Base-by-base conservation (phyloP, 2,113 vertebrate genomes). In the Hyperopisus bebe region DNA sequence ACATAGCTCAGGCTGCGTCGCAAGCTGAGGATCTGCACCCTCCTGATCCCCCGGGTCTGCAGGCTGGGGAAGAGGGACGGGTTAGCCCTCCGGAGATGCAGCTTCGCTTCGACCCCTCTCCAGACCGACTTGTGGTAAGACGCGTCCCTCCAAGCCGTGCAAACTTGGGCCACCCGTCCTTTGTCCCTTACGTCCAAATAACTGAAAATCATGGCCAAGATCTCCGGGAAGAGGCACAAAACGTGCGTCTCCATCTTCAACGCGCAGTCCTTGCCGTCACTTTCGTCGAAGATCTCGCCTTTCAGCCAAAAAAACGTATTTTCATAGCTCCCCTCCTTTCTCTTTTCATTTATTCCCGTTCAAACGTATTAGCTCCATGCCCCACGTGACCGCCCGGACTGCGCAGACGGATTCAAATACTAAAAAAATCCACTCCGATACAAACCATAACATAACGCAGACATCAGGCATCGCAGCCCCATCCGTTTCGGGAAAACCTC, bases 121-220 rank as follows among this genome's bases (percentile, higher is more conserved):
- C 98, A 99, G 91, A 99, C 98, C 0, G 98, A 98, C 95, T 98
- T 99, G 96, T 99, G 98, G 95, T 99, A 98, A 93, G 98, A 98
- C 93, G 98, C 97, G 96, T 98, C 98, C 90, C 98, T 97, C 98
- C 98, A 98, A 94, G 98, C 97, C 93, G 96, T 94, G 95, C 98
- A 98, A 96, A 98, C 98, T 97, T 98, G 97, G 91, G 98, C 98
- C 90, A 97, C 98, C 91, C 98, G 97, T 88, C 98, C 98, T 97
- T 99, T 99, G 97, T 99, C 98, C 94, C 98, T 97, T 55, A 98
- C 98, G 92, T 99, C 98, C 96, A 99, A 95, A 95, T 98, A 99
- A 92, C 98, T 97, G 96, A 99, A 99, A 95, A 99, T 99, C 96
- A 99, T 99, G 93, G 98, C 98, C 92, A 99, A 93, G 89, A 99